Evolutionary conservation across 92 coral and sea anemone species (phyloP).

Genomic region (Chrysogorgia sp.): DNA sequence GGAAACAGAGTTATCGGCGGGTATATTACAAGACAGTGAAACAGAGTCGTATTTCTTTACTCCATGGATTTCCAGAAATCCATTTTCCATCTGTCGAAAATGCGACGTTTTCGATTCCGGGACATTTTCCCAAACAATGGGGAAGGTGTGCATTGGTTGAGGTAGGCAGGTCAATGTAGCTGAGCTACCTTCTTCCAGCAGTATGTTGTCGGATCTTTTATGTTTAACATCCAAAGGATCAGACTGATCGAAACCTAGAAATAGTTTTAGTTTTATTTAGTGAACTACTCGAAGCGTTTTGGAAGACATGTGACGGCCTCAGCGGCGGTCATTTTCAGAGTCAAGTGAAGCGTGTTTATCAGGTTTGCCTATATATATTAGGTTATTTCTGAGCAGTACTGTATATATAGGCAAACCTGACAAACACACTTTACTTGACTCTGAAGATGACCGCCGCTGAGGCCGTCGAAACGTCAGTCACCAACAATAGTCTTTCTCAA

Average conservation of each 20-base stretch:
- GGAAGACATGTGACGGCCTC: not conserved
- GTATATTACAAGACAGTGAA: not conserved
- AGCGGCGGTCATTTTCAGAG: too few relatives aligned
- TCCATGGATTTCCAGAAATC: slow-evolving; percentile 13
- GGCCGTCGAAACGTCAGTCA: too few relatives aligned
- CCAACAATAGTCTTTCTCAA: too few relatives aligned
- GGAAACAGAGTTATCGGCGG: slow-evolving; percentile 6
- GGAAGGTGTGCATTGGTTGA: not conserved
- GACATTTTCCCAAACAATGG: slow-evolving; percentile 1
- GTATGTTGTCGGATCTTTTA: not conserved
- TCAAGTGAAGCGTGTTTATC: too few relatives aligned
- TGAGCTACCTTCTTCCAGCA: slow-evolving; percentile 5
- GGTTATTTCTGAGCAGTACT: too few relatives aligned
- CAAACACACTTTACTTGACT: too few relatives aligned
- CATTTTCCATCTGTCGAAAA: not conserved
- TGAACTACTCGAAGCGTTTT: not conserved
- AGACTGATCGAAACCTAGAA: not conserved
- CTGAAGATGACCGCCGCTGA: too few relatives aligned
- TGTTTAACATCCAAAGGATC: slow-evolving; percentile 1
- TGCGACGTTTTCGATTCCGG: not conserved
- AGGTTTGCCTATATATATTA: too few relatives aligned
- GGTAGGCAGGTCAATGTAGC: slow-evolving; percentile 19
- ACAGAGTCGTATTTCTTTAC: not conserved
- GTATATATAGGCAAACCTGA: too few relatives aligned
- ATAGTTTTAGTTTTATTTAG: not conserved